Conservation (phyloP, 2,797 vertebrate species). For the Sparus aurata region DNA sequence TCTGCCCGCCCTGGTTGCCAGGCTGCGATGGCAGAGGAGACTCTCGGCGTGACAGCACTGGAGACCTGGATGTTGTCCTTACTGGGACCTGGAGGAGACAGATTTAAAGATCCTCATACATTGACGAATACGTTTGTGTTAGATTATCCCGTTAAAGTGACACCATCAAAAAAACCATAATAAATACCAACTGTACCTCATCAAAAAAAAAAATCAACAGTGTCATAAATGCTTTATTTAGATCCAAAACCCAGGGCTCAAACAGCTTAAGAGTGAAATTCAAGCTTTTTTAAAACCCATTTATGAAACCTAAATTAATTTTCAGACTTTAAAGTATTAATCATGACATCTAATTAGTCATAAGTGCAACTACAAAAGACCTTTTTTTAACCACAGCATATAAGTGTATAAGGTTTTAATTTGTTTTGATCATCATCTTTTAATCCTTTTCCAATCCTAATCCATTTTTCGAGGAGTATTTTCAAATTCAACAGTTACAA, state of each 20-base stretch:
- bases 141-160: neutral
- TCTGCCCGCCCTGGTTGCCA: constrained; percentile 90
- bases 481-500: too few relatives aligned
- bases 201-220: neutral
- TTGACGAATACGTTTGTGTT: neutral
- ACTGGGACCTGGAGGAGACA: constrained; percentile 90
- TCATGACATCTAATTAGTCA: too few relatives aligned
- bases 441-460: too few relatives aligned
- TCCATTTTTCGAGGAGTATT: too few relatives aligned
- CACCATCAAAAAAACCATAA: neutral
- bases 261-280: too few relatives aligned
- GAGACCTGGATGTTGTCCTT: constrained; percentile 96
- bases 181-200: neutral
- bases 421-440: too few relatives aligned
- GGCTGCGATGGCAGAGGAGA: constrained; percentile 94
- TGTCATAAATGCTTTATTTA: neutral
- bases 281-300: too few relatives aligned
- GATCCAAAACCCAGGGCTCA: neutral
- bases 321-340: too few relatives aligned
- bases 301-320: too few relatives aligned
- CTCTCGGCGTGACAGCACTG: constrained; percentile 94
- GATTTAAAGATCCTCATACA: constrained; percentile 27
- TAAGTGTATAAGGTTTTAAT: too few relatives aligned
- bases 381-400: too few relatives aligned
- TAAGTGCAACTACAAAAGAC: too few relatives aligned